These are phyloP conservation scores for Coluber constrictor DNA, from an alignment of 2,797 vertebrate species.

Conservation along the genomic window DNA sequence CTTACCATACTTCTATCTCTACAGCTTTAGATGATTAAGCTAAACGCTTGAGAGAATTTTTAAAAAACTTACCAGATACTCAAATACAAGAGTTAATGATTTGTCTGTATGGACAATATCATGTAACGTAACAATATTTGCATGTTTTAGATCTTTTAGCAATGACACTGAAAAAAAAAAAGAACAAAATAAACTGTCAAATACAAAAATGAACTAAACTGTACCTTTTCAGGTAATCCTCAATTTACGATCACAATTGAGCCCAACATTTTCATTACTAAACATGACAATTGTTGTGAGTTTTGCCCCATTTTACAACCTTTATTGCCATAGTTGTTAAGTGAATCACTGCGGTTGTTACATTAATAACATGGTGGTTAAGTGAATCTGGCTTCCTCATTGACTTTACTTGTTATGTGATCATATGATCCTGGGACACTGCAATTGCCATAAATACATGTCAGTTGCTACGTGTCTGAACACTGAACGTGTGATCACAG, in stretches of 20 bases:
- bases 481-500: not conserved
- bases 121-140: conserved; percentile 97
- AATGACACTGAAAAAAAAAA: conserved; percentile 83
- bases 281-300: not conserved
- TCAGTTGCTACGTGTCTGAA: not conserved
- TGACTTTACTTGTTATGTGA: not conserved
- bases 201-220: not conserved
- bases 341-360: not conserved
- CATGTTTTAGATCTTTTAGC: conserved; percentile 97
- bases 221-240: not conserved
- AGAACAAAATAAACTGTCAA: conserved; percentile 44
- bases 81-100: conserved; percentile 96
- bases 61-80: conserved; percentile 87
- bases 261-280: not conserved
- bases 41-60: not conserved
- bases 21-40: not conserved
- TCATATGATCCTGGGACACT: not conserved
- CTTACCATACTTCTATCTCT: not conserved
- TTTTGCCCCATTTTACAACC: not conserved
- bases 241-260: not conserved
- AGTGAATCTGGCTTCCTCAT: not conserved
- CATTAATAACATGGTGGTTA: not conserved
- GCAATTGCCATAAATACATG: not conserved
- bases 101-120: conserved; percentile 99
- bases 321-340: not conserved